Base-by-base conservation (phyloP, 2,888 invertebrate species). In the Baccha elongata region DNA sequence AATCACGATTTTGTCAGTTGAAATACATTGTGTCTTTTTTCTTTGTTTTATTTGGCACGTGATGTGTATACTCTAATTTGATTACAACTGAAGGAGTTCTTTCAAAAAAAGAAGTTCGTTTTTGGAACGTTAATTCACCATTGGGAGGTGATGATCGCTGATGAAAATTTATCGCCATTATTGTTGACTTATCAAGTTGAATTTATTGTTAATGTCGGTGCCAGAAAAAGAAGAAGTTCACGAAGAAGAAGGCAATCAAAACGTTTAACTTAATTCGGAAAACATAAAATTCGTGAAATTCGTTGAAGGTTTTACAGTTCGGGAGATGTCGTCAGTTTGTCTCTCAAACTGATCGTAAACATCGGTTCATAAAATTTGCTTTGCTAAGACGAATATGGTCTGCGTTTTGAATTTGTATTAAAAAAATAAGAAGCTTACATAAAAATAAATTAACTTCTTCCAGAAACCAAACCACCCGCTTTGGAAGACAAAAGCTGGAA, bases 51-150 rank as follows among this genome's bases (percentile, higher is more conserved):
- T 19, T 32, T 17, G 44, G 72, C 81, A 83, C 81, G 81, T 83
- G 81, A 81, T 53, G 62, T 81, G 71, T 72, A n/a, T n/a, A 76
- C 52, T 55, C 67, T 81, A 67, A 80, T 72, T 72, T 83, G 15
- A 58, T 37, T 64, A 46, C 60, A 62, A 35, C 13, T 15, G 75
- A 76, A 62, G 62, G 69, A 46, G 69, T 60, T 60, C 11, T 19
- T 35, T 42, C 8, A 8, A 62, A 46, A 19, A 23, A 58, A 13
- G 21, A 37, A 21, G 60, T 53, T 46, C 21, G 60, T 69, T n/a
- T n/a, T n/a, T 42, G 2, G 17, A 21, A 8, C 50, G 26, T 17
- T 23, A 37, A 4, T 21, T 21, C 17, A 44, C 29, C 46, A 64
- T 37, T 29, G 67, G 21, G 74, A 50, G 42, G 26, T 44, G 13